A percentile compares a stretch with the other conserved stretches of the same genome.
Conservation (phyloP, 2,113 vertebrate species). For the Seriola dumerili region DNA sequence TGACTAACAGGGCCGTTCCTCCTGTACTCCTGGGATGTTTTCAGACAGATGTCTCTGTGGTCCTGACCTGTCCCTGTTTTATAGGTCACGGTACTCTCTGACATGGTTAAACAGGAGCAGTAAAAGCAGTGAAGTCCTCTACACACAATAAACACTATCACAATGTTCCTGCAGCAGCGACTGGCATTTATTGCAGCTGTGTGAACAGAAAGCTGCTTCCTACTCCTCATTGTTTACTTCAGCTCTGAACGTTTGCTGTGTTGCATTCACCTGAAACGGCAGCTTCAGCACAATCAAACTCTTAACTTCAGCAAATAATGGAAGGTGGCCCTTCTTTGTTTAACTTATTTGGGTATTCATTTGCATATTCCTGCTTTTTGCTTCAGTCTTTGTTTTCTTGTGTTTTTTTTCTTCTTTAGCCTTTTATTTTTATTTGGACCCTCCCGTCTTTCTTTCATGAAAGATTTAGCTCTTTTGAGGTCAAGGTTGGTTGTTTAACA, state of each 20-base stretch:
- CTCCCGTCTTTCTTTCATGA: too few species aligned
- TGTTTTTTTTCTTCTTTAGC: too few species aligned
- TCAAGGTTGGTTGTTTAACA: background rate
- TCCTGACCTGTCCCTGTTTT: constrained; percentile 17
- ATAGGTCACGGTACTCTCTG: constrained; percentile 1
- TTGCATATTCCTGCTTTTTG: too few species aligned
- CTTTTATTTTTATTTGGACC: too few species aligned
- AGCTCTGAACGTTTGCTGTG: background rate
- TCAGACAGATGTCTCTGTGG: background rate
- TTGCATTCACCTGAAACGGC: too few species aligned
- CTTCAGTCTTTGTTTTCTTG: too few species aligned
- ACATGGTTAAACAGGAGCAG: background rate
- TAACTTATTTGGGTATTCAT: too few species aligned
- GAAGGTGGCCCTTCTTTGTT: too few species aligned
- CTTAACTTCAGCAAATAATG: too few species aligned
- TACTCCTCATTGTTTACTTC: background rate
- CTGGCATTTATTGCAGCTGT: background rate
- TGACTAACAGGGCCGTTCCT: background rate
- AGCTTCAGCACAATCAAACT: too few species aligned
- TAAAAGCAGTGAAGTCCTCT: background rate
- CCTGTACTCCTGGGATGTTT: background rate
- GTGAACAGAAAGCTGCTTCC: background rate
- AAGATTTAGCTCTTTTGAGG: background rate
- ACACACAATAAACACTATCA: background rate
- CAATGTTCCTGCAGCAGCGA: background rate